phyloP scores from a whole-genome alignment of 2,113 vertebrate genomes.

The Scolopax mira region DNA sequence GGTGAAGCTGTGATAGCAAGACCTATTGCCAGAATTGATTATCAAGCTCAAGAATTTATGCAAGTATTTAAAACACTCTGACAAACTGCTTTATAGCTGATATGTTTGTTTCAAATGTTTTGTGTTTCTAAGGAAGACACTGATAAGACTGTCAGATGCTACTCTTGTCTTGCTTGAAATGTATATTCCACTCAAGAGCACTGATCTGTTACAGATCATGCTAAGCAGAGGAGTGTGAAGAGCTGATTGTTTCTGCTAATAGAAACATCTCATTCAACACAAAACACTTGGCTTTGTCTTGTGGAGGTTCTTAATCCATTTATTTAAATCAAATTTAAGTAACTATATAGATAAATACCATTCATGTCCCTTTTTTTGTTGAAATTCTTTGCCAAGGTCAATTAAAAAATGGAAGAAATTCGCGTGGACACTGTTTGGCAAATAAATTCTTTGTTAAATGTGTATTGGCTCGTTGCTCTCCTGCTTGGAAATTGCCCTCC shows the following conservation, averaged over 20 bases:
- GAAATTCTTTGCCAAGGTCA: background rate
- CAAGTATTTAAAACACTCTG: background rate
- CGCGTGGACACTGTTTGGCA: background rate
- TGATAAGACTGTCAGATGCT: background rate
- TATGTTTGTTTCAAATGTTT: background rate
- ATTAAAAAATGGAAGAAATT: background rate
- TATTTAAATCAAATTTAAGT: background rate
- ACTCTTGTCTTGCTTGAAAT: background rate
- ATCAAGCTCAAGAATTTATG: background rate
- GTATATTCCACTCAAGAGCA: background rate
- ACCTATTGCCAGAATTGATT: background rate
- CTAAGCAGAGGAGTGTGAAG: background rate
- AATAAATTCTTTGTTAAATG: background rate
- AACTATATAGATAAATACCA: background rate
- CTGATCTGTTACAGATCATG: background rate
- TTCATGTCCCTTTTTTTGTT: background rate
- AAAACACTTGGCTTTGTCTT: background rate
- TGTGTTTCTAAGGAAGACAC: background rate
- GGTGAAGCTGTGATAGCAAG: accelerated
- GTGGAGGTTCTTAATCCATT: background rate
- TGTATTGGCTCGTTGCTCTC: background rate
- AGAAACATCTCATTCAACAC: background rate
- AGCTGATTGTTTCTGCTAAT: background rate
- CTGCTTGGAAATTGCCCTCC: background rate
- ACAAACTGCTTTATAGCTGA: background rate